Evolutionary conservation across 2,113 vertebrate species (phyloP), one percentile per base, ranked within the genome.

Genomic region (Lipotes vexillifer): DNA sequence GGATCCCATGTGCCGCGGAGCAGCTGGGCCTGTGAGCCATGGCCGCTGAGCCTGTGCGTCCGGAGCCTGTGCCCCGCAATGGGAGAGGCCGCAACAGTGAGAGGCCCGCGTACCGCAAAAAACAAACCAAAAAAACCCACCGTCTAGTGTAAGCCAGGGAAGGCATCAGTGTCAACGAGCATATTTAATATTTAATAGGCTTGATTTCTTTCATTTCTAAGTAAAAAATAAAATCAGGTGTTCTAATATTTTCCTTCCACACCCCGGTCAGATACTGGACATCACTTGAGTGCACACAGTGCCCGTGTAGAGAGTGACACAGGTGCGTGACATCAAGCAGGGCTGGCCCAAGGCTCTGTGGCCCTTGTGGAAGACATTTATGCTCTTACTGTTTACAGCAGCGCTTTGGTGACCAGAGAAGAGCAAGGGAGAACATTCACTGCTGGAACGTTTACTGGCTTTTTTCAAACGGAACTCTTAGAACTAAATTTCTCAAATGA

Each of bases 221-320:
- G 33, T 57, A 81, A 78, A 59, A 65, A 29, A 46, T n/a, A 29
- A 66, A 71, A 83, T 6, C n/a, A 77, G 6, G 27, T 46, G 0
- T 23, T 72, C 15, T n/a, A 38, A 23, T 15, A 36, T n/a, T 78
- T 77, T 75, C 38, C 44, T 85, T 1, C 63, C 20, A 21, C 13
- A 2, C 2, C 18, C 6, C 27, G 33, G 1, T 29, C 36, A 20
- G 36, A 44, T 68, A 27, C 18, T 9, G 3, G 15, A 33, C 9
- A 65, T 27, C 13, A 17, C 29, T 27, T 17, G 3, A 20, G 18
- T 4, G 2, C 12, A 41, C 5, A 23, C 12, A 5, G 3, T 2
- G 52, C 0, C 3, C 3, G 2, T 4, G 12, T 8, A 17, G 6
- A 29, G 0, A 0, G 23, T 4, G 25, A 33, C 18, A 1, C 2